A percentile compares a stretch with the other conserved stretches of the same genome.
Conservation (phyloP, 1,140 invertebrate genomes). For the Atta cephalotes region DNA sequence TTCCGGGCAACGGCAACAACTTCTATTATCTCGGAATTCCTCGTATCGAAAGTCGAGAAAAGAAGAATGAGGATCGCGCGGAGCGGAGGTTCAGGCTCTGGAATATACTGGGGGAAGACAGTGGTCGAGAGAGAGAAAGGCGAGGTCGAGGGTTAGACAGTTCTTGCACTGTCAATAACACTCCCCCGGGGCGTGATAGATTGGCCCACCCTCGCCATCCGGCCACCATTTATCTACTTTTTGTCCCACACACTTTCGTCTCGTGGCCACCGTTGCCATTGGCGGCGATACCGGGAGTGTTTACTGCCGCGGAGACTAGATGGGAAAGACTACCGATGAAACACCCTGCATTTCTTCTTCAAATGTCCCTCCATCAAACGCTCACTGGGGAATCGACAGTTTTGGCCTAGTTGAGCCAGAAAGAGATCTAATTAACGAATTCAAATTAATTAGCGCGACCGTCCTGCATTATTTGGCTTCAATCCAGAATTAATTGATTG, state of each 20-base stretch:
- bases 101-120: slow-evolving; percentile 41
- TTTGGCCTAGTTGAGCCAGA: neutral
- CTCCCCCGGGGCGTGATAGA: slow-evolving; percentile 83
- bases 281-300: slow-evolving; percentile 76
- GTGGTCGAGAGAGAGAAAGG: slow-evolving; percentile 47
- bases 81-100: neutral
- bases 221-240: slow-evolving; percentile 85
- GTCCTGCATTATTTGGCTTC: neutral
- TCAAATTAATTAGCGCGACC: slow-evolving; percentile 12
- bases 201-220: slow-evolving; percentile 82
- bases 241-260: slow-evolving; percentile 83
- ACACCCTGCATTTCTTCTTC: slow-evolving; percentile 27
- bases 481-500: neutral
- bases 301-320: slow-evolving; percentile 74
- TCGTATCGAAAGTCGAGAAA: slow-evolving; percentile 49
- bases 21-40: slow-evolving; percentile 51
- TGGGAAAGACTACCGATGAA: slow-evolving; percentile 47
- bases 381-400: slow-evolving; percentile 40
- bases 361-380: slow-evolving; percentile 37
- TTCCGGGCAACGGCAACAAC: slow-evolving; percentile 28
- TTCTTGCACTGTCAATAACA: slow-evolving; percentile 85
- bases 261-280: slow-evolving; percentile 78
- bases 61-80: slow-evolving; percentile 41
- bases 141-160: slow-evolving; percentile 78
- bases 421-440: slow-evolving; percentile 33